Evolutionary conservation across 2,888 invertebrate species (phyloP).

Genomic region (Apotomis betuletana): DNA sequence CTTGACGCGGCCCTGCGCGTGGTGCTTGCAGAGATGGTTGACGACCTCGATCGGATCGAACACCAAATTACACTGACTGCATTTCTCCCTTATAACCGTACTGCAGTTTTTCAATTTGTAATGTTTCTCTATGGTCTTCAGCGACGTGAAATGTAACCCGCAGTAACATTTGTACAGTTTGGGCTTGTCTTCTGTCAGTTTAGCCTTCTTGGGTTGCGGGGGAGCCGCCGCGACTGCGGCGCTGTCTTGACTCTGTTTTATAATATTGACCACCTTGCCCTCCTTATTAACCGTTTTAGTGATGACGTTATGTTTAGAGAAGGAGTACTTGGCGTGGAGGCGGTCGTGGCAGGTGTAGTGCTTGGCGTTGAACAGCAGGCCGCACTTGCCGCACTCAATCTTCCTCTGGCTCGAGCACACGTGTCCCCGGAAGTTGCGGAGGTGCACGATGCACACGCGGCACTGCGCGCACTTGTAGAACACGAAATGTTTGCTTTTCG

Average conservation of each 20-base stretch:
- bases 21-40: constrained; percentile 56
- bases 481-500: constrained; percentile 19
- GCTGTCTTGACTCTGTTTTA: constrained; percentile 4
- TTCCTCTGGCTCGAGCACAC: constrained; percentile 21
- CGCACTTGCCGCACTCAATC: constrained; percentile 1
- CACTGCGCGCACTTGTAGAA: constrained; percentile 28
- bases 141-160: constrained; percentile 55
- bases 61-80: constrained; percentile 55
- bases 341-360: neutral
- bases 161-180: constrained; percentile 55
- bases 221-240: neutral
- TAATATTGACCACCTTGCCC: constrained; percentile 12
- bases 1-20: constrained; percentile 36
- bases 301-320: constrained; percentile 25
- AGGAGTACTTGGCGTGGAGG: neutral
- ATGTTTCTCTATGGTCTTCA: constrained; percentile 51
- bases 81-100: constrained; percentile 50
- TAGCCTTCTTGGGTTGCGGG: neutral
- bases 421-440: neutral
- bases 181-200: constrained; percentile 11
- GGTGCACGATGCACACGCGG: neutral
- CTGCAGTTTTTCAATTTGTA: constrained; percentile 43
- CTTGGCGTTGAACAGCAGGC: neutral
- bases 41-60: constrained; percentile 56
- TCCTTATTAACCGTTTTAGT: constrained; percentile 19